Evolutionary conservation across 2,888 invertebrate species (phyloP), one percentile per base, ranked within the genome.

Genomic region (Oeneis ivallda): DNA sequence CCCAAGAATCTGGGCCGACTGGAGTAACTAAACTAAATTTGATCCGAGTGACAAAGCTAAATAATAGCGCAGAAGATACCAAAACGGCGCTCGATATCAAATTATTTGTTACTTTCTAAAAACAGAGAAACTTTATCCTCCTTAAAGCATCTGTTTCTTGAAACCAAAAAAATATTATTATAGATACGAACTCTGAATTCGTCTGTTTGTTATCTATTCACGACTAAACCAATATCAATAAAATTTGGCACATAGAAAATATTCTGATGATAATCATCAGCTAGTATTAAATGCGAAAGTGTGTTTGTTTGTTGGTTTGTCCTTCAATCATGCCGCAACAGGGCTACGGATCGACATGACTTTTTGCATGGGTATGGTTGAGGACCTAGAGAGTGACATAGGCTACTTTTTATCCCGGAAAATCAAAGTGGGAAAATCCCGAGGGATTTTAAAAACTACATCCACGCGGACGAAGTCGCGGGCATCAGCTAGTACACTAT

Each of bases 11-110:
- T 89, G 86, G 89, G 89, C 80, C 91, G 89, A 74, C 91, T 92
- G 91, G 91, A 92, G 88, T 89, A 90, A 90, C 91, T 90, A 85
- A 87, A 90, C 89, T 91, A 91, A 89, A 89, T 91, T 89, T 88
- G 88, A 90, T 87, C 86, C 76, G 79, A 77, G 82, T 79, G 85
- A 89, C 87, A 89, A 86, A 87, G 84, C 85, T 82, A 75, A 79
- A 78, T 80, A 83, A 84, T 84, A 79, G 81, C 81, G 79, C 77
- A 73, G 79, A 83, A 77, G 76, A 75, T 76, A 52, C 60, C 34
- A 52, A 66, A 63, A 50, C 60, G 52, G 52, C 7, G 26, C 26
- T 26, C 1, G 26, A 3, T 19, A 39, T 39, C 37, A 60, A 9
- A 39, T 59, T 59, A 37, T 50, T 39, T 54, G 54, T 37, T 37